Conservation (phyloP, 1,140 invertebrate genomes). For the Heliconius hermathena region DNA sequence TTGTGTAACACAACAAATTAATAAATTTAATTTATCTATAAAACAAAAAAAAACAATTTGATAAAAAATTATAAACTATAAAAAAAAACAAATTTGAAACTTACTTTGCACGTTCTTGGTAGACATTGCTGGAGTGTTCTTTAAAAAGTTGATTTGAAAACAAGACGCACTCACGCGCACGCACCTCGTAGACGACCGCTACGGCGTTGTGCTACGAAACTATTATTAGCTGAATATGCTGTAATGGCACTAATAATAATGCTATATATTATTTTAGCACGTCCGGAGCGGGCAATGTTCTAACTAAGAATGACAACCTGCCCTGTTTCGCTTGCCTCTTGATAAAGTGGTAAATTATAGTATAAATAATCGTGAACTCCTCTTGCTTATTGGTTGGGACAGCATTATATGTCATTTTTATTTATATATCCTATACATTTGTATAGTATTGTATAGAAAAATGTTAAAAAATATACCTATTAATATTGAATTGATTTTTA, state of each 20-base stretch:
- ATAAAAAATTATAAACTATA: not conserved
- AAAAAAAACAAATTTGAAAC: conserved; percentile 24
- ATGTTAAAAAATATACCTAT: too few relatives aligned
- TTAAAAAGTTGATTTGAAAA: conserved; percentile 34
- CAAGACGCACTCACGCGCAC: conserved; percentile 47
- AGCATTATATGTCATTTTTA: not conserved
- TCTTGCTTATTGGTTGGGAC: conserved; percentile 9
- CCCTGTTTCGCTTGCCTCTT: conserved; percentile 51
- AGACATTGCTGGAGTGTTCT: conserved; percentile 49
- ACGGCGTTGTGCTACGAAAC: conserved; percentile 61
- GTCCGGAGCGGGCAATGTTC: conserved; percentile 55
- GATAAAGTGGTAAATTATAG: conserved; percentile 62
- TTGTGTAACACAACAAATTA: not conserved
- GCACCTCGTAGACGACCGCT: conserved; percentile 59
- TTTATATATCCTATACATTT: not conserved
- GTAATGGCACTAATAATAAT: conserved; percentile 51
- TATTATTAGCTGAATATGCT: conserved; percentile 46
- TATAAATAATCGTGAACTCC: conserved; percentile 46
- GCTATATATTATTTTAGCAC: conserved; percentile 42
- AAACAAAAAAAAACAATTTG: not conserved
- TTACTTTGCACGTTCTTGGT: conserved; percentile 55
- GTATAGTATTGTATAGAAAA: not conserved
- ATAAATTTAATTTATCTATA: not conserved
- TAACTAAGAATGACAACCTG: conserved; percentile 61
- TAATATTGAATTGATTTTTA: too few relatives aligned